Percentiles rank a stretch among this genome's conserved stretches.
Conservation (phyloP, 2,113 vertebrate genomes). For the Apus apus region DNA sequence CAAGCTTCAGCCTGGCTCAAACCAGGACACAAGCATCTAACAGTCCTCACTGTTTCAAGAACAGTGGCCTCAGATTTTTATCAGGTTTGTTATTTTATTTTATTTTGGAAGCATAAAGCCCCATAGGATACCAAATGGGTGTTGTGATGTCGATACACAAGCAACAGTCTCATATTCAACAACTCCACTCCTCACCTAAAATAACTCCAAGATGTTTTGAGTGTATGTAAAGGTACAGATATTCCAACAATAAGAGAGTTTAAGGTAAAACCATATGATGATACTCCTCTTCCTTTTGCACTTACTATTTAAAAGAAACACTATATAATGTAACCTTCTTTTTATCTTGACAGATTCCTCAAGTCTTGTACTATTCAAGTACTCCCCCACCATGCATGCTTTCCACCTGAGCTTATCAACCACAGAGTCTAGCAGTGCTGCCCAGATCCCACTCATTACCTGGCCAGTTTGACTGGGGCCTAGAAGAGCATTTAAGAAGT, state of each 20-base stretch:
- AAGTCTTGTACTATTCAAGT: not conserved
- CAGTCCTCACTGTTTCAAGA: not conserved
- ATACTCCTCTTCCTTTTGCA: not conserved
- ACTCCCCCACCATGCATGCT: not conserved
- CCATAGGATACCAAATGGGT: not conserved
- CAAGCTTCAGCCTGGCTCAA: not conserved
- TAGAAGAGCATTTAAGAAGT: not conserved
- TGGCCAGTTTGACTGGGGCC: fast-evolving
- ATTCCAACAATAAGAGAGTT: not conserved
- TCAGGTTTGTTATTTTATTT: not conserved
- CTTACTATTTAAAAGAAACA: not conserved
- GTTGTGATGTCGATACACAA: not conserved
- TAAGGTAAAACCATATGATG: not conserved
- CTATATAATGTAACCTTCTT: not conserved
- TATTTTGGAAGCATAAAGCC: not conserved
- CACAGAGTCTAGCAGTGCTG: not conserved
- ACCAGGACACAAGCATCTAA: not conserved
- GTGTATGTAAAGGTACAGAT: not conserved
- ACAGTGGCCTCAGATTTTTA: not conserved
- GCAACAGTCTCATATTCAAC: not conserved
- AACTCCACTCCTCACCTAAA: not conserved
- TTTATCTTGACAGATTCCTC: not conserved
- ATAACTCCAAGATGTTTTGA: not conserved
- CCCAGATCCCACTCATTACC: not conserved
- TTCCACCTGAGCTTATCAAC: not conserved